A percentile compares a stretch with the other conserved stretches of the same genome.
Evolutionary conservation across 2,113 vertebrate genomes (phyloP).

Genomic region (Microtus pennsylvanicus): DNA sequence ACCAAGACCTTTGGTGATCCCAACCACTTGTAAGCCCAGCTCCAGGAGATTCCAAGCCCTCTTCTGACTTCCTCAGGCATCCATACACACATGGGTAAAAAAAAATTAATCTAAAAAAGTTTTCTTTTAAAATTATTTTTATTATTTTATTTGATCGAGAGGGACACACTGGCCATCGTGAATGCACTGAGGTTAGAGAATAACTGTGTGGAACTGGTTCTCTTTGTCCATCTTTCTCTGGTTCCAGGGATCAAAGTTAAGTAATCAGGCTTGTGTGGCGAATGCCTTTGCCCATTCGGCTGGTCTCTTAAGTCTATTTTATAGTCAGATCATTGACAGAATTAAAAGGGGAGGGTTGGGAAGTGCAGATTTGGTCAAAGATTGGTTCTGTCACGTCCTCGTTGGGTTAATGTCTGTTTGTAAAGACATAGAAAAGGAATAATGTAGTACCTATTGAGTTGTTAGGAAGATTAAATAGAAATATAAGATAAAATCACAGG

Average conservation of each 20-base stretch:
- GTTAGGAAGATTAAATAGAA: conserved; percentile 17
- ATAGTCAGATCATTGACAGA: background rate
- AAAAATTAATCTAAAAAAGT: background rate
- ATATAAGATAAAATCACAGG: background rate
- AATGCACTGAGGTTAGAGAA: background rate
- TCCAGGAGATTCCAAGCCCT: background rate
- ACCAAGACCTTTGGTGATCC: background rate
- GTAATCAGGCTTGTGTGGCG: too few species aligned
- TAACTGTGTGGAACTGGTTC: background rate
- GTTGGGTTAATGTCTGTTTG: background rate
- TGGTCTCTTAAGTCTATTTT: conserved; percentile 12
- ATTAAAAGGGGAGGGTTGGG: background rate
- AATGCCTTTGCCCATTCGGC: background rate
- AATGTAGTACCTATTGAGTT: background rate
- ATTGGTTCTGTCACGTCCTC: background rate
- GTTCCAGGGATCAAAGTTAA: background rate
- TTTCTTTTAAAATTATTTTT: background rate
- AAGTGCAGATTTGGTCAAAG: background rate
- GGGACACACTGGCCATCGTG: background rate
- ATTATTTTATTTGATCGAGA: background rate
- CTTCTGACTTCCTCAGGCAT: background rate
- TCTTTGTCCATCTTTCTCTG: background rate
- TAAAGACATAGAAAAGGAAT: background rate
- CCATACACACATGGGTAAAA: background rate
- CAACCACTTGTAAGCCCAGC: background rate